Conservation (phyloP, 2,797 vertebrate genomes). For the Melanotaenia parkinsoni region DNA sequence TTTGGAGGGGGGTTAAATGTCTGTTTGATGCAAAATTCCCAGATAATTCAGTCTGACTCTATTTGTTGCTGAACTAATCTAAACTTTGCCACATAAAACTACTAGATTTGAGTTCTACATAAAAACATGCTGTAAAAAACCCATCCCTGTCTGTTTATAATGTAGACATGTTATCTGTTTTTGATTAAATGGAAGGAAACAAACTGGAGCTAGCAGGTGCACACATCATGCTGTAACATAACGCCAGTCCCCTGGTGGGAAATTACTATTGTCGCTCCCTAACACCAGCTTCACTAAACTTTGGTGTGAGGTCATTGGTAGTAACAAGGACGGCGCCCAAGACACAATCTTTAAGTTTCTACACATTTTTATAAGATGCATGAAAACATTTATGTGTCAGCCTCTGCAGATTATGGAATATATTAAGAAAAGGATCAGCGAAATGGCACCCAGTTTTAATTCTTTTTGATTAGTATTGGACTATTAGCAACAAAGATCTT, state of each 20-base stretch:
- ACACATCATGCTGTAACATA: not conserved
- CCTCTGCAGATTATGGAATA: not conserved
- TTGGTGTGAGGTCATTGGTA: not conserved
- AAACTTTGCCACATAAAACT: not conserved
- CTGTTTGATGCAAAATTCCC: not conserved
- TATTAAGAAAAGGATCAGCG: not conserved
- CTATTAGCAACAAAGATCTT: not conserved
- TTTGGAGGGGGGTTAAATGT: not conserved
- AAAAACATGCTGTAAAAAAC: not conserved
- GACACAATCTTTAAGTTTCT: not conserved
- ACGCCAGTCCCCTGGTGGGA: not conserved
- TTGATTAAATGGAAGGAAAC: slow-evolving; percentile 1
- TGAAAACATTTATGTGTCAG: not conserved
- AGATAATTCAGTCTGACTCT: not conserved
- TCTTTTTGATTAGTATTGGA: too few species aligned
- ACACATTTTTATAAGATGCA: not conserved
- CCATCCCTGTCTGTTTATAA: not conserved
- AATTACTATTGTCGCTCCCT: slow-evolving; percentile 5
- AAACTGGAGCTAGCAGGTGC: not conserved
- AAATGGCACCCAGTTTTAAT: not conserved
- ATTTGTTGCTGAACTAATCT: not conserved
- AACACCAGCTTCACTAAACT: not conserved
- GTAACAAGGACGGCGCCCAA: slow-evolving; percentile 8
- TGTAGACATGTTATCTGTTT: not conserved
- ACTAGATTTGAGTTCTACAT: not conserved